Conservation (phyloP, 1,140 invertebrate species). For the Mactra quadrangularis region DNA sequence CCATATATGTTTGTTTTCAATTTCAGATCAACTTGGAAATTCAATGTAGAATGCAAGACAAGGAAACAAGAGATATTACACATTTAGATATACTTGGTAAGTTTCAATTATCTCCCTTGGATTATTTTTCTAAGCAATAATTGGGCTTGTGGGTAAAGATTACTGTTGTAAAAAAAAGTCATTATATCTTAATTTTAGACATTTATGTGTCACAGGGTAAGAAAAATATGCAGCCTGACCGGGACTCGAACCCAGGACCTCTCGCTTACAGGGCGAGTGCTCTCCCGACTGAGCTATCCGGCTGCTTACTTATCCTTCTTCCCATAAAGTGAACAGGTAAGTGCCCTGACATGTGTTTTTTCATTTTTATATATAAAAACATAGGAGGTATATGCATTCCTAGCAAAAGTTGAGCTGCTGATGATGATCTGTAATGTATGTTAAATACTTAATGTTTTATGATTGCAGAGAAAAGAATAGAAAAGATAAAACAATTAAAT, state of each 20-base stretch:
- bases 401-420: background rate
- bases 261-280: too few relatives aligned
- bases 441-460: background rate
- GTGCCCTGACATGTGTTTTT: background rate
- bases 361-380: background rate
- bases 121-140: background rate
- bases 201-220: too few relatives aligned
- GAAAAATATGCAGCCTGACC: too few relatives aligned
- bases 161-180: background rate
- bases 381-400: background rate
- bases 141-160: background rate
- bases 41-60: constrained; percentile 71
- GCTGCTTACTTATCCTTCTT: too few relatives aligned
- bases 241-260: too few relatives aligned
- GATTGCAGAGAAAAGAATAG: constrained; percentile 70
- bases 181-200: background rate
- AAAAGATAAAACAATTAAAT: constrained; percentile 68
- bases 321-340: too few relatives aligned
- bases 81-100: constrained; percentile 69
- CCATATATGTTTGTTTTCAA: too few relatives aligned
- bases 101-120: background rate
- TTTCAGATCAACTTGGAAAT: constrained; percentile 71
- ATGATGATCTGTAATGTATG: background rate
- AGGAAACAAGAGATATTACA: constrained; percentile 73
- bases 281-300: too few relatives aligned